A percentile compares a stretch with the other conserved stretches of the same genome.
phyloP scores from a whole-genome alignment of 2,797 vertebrate species.

The Dermochelys coriacea region DNA sequence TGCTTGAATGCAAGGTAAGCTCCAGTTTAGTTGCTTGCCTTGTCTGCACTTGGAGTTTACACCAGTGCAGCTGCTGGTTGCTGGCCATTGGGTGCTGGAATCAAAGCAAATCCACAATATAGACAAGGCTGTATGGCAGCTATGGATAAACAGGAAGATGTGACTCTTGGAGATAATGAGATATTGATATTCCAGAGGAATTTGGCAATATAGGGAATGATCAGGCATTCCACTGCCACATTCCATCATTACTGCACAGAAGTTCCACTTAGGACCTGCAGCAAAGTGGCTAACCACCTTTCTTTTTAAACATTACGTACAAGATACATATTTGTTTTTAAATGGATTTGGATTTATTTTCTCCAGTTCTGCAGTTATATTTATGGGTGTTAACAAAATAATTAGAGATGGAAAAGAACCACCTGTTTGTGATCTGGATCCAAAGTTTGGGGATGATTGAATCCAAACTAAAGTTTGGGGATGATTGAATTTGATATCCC shows the following conservation, averaged over 20 bases:
- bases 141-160: not conserved
- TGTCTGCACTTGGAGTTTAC: not conserved
- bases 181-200: not conserved
- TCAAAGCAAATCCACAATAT: not conserved
- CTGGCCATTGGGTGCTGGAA: not conserved
- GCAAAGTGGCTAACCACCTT: not conserved
- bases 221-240: not conserved
- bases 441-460: not conserved
- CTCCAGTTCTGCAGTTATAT: not conserved
- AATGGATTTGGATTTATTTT: not conserved
- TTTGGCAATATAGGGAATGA: not conserved
- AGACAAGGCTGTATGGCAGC: not conserved
- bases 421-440: not conserved
- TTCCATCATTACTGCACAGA: not conserved
- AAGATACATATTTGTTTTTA: not conserved
- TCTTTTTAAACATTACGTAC: not conserved
- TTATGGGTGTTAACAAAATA: slow-evolving; percentile 18
- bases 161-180: not conserved
- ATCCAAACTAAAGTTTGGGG: not conserved
- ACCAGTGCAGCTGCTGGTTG: not conserved
- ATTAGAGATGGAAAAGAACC: not conserved
- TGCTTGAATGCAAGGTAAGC: not conserved
- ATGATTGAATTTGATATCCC: slow-evolving; percentile 22
- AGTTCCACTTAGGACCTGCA: not conserved
- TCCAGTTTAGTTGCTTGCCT: not conserved